Percentiles rank a stretch among this genome's conserved stretches.
Conservation (phyloP, 2,113 vertebrate species). For the Leptobrachium leishanense region DNA sequence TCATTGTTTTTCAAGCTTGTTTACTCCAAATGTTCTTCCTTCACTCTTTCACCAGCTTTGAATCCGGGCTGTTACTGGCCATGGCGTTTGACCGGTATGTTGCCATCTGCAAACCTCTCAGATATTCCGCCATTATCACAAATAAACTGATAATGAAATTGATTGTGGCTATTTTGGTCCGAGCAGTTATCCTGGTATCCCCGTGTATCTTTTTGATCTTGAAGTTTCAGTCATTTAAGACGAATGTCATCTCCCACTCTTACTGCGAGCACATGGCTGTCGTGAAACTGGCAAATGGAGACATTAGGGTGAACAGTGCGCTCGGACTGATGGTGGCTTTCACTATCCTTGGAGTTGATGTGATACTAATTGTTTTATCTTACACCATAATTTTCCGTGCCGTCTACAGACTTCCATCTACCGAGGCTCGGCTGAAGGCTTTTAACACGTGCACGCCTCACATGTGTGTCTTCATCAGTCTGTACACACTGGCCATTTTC, state of each 20-base stretch:
- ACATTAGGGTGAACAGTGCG: conserved; percentile 40
- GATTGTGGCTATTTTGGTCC: conserved; percentile 18
- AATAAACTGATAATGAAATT: neutral
- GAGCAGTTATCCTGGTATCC: conserved; percentile 40
- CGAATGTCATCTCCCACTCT: conserved; percentile 49
- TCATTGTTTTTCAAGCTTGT: conserved; percentile 43
- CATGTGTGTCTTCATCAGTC: conserved; percentile 53
- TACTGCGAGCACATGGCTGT: conserved; percentile 58
- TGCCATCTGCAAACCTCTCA: conserved; percentile 53
- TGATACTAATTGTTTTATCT: conserved; percentile 55
- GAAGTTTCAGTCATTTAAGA: conserved; percentile 54
- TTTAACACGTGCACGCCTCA: conserved; percentile 57
- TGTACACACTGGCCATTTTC: conserved; percentile 54
- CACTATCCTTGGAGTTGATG: conserved; percentile 49
- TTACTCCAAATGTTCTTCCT: conserved; percentile 54
- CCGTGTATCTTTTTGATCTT: conserved; percentile 43
- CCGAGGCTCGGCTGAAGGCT: conserved; percentile 52
- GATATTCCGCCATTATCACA: conserved; percentile 52
- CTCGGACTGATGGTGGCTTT: conserved; percentile 56
- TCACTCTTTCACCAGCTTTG: conserved; percentile 55
- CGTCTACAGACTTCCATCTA: conserved; percentile 52
- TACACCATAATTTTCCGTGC: conserved; percentile 54
- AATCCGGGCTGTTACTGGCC: conserved; percentile 52
- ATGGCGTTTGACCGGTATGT: conserved; percentile 55
- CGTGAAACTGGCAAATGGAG: conserved; percentile 52